phyloP scores from a whole-genome alignment of 2,888 invertebrate species.

The Choristoneura rosaceana region DNA sequence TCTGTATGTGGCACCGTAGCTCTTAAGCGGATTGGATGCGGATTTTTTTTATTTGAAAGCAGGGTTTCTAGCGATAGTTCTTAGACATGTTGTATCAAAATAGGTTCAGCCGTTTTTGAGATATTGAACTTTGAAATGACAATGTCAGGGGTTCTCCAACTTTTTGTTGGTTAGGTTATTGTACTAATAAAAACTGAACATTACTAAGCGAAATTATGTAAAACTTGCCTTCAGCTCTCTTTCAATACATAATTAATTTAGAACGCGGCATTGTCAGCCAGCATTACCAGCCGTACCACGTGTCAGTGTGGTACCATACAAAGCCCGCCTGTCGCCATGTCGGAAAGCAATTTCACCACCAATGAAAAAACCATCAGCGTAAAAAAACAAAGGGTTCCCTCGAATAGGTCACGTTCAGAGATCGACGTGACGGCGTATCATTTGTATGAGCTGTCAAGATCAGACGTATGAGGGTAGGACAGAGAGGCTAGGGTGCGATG shows the following conservation, averaged over 20 bases:
- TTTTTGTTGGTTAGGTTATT: no score
- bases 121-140: no score
- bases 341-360: slow-evolving; percentile 40
- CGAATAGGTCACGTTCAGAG: slow-evolving; percentile 48
- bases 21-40: no score
- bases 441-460: slow-evolving; percentile 58
- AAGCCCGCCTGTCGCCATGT: not conserved
- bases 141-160: no score
- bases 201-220: slow-evolving; percentile 17
- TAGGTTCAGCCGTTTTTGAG: no score
- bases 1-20: no score
- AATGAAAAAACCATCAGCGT: slow-evolving; percentile 46
- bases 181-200: not conserved
- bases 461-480: slow-evolving; percentile 57
- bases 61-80: no score
- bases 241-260: slow-evolving; percentile 29
- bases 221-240: slow-evolving; percentile 21
- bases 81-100: no score
- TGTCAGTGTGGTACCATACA: slow-evolving; percentile 40
- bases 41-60: no score
- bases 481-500: slow-evolving; percentile 39
- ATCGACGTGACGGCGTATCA: slow-evolving; percentile 52
- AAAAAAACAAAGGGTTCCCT: slow-evolving; percentile 50
- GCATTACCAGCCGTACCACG: slow-evolving; percentile 40
- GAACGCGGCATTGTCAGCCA: slow-evolving; percentile 16